These are phyloP conservation scores for Platerodrilus igneus DNA, from an alignment of 2,888 invertebrate genomes.

Conservation along the genomic window DNA sequence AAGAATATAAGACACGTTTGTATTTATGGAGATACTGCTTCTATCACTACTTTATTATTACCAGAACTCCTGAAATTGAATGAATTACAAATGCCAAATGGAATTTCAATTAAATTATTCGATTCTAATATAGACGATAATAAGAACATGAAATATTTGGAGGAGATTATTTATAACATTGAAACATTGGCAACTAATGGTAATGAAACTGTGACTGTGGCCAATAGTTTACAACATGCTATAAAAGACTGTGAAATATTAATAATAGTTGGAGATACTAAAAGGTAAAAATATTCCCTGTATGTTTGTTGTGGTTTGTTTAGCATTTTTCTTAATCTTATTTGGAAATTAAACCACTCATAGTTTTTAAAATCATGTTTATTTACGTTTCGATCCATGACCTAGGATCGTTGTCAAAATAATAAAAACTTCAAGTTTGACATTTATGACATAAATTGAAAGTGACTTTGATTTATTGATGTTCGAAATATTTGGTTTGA, in stretches of 20 bases:
- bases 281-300: conserved; percentile 22
- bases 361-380: too few species aligned
- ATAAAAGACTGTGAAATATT: conserved; percentile 52
- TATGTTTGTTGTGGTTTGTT: too few species aligned
- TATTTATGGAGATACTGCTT: conserved; percentile 36
- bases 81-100: conserved; percentile 29
- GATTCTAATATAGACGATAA: conserved; percentile 31
- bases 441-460: too few species aligned
- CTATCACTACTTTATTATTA: conserved; percentile 34
- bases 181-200: conserved; percentile 21
- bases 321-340: too few species aligned
- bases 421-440: too few species aligned
- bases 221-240: conserved; percentile 49
- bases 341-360: too few species aligned
- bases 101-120: conserved; percentile 36
- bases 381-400: too few species aligned
- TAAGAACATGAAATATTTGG: conserved; percentile 21
- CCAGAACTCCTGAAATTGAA: conserved; percentile 34
- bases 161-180: conserved; percentile 32
- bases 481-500: too few species aligned
- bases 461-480: too few species aligned
- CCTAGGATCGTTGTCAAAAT: too few species aligned
- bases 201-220: conserved; percentile 24
- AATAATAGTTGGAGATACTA: conserved; percentile 51
- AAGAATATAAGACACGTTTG: conserved; percentile 26